Evolutionary conservation across 1,140 invertebrate species (phyloP).

Genomic region (Orchestia grillus): DNA sequence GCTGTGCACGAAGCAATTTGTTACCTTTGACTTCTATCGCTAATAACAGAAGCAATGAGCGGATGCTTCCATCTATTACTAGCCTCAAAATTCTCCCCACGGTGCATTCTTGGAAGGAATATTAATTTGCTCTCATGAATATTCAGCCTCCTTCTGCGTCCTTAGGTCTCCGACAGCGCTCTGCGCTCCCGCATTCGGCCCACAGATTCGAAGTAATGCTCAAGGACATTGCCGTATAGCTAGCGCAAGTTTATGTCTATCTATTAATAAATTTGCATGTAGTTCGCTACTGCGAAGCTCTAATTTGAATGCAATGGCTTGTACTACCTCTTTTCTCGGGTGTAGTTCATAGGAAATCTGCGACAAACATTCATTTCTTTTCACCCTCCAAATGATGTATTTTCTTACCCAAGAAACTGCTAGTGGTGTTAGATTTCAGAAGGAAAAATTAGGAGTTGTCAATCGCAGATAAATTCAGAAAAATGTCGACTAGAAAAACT

Average conservation of each 20-base stretch:
- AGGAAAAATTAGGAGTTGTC: background rate
- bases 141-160: slow-evolving; percentile 33
- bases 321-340: background rate
- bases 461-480: background rate
- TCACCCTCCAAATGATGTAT: background rate
- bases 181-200: background rate
- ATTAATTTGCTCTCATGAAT: slow-evolving; percentile 52
- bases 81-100: slow-evolving; percentile 35
- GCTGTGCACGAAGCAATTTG: slow-evolving; percentile 19
- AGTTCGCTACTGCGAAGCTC: background rate
- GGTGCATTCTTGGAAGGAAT: slow-evolving; percentile 54
- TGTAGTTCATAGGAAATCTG: background rate
- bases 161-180: background rate
- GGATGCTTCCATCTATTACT: slow-evolving; percentile 51
- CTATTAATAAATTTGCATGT: slow-evolving; percentile 1
- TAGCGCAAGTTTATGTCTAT: background rate
- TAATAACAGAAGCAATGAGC: slow-evolving; percentile 20
- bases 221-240: background rate
- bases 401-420: background rate
- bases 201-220: background rate
- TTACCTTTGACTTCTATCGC: slow-evolving; percentile 26
- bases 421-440: background rate
- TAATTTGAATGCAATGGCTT: background rate
- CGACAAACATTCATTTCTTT: background rate
- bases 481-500: background rate